A percentile compares a stretch with the other conserved stretches of the same genome.
phyloP scores from a whole-genome alignment of 2,113 vertebrate genomes.

The Sturnira hondurensis region DNA sequence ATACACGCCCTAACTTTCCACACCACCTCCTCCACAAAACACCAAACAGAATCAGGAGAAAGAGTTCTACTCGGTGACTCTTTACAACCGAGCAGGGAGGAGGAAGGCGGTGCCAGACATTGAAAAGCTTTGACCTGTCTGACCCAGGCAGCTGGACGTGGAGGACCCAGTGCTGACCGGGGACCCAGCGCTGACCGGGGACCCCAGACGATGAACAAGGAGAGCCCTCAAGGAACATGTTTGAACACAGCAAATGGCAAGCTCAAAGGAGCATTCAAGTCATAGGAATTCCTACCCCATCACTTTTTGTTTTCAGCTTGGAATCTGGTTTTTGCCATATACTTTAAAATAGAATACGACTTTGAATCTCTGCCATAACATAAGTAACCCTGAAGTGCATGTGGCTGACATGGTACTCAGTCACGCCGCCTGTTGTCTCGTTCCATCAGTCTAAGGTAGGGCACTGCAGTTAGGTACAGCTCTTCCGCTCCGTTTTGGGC shows the following conservation, averaged over 20 bases:
- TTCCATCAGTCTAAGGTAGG: background rate
- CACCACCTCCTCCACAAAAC: background rate
- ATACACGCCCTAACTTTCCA: rapidly evolving
- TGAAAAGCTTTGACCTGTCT: background rate
- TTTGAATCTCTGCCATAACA: background rate
- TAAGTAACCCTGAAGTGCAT: background rate
- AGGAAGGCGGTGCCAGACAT: background rate
- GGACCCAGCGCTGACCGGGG: rapidly evolving
- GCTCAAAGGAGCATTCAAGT: background rate
- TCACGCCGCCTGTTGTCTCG: background rate
- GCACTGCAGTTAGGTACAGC: rapidly evolving
- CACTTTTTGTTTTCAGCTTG: background rate
- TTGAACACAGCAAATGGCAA: background rate
- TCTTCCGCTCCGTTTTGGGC: background rate
- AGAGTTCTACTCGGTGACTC: background rate
- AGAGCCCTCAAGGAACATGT: no score
- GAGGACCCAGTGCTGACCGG: no score
- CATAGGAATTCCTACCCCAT: background rate
- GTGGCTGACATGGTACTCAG: background rate
- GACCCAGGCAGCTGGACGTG: background rate
- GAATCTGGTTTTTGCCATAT: background rate
- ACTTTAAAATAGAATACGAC: background rate
- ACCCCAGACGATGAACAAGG: no score
- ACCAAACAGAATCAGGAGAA: background rate
- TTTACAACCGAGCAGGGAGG: background rate